Conservation (phyloP, 2,888 invertebrate genomes). For the Cheilosia grossa region DNA sequence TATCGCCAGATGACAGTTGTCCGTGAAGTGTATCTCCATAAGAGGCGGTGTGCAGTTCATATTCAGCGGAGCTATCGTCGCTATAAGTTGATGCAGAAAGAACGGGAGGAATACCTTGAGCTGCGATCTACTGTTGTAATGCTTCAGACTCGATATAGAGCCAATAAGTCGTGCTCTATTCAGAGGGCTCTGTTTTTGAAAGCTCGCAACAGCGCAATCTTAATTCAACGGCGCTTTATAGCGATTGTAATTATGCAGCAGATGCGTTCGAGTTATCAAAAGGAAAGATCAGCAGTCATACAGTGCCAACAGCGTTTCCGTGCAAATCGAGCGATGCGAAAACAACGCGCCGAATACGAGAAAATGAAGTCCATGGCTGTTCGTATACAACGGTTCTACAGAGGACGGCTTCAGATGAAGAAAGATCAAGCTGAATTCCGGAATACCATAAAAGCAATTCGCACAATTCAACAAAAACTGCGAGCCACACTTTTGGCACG, state of each 20-base stretch:
- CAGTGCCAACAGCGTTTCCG: constrained; percentile 80
- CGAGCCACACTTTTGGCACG: constrained; percentile 80
- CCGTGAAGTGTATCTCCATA: constrained; percentile 76
- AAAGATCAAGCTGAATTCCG: constrained; percentile 75
- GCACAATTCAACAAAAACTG: constrained; percentile 79
- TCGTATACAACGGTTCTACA: constrained; percentile 76
- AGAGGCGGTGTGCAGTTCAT: constrained; percentile 68
- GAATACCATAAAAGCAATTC: constrained; percentile 76
- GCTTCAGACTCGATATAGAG: constrained; percentile 78
- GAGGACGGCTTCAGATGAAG: constrained; percentile 78
- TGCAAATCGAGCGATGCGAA: constrained; percentile 77
- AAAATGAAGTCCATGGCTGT: constrained; percentile 60
- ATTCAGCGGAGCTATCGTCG: constrained; percentile 77
- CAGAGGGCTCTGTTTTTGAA: constrained; percentile 73
- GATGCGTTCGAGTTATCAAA: constrained; percentile 75
- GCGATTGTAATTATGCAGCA: constrained; percentile 79
- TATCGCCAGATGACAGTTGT: constrained; percentile 74
- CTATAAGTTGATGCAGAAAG: constrained; percentile 77
- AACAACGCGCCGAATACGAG: constrained; percentile 69
- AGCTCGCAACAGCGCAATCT: constrained; percentile 78
- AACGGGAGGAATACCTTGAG: constrained; percentile 72
- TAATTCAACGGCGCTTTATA: constrained; percentile 83
- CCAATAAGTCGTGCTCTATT: constrained; percentile 75
- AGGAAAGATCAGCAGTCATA: constrained; percentile 76
- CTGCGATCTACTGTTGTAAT: constrained; percentile 67